phyloP scores from a whole-genome alignment of 1,140 invertebrate species.

The Brachystomella parvula region DNA sequence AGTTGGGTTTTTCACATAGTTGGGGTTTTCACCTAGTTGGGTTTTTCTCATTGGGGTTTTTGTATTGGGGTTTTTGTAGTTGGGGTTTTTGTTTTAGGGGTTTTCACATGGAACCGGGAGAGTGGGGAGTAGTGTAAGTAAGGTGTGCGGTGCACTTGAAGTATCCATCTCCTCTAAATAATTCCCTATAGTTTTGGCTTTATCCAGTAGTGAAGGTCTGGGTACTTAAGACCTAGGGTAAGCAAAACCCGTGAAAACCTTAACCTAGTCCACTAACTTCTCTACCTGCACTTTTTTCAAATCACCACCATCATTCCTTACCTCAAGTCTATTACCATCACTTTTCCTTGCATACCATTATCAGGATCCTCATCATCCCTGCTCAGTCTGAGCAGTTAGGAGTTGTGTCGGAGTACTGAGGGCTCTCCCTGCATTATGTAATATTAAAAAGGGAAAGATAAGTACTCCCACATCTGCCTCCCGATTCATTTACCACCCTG shows the following conservation, averaged over 20 bases:
- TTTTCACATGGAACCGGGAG: too few relatives aligned
- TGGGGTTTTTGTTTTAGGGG: too few relatives aligned
- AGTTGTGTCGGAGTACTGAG: neutral
- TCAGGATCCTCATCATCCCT: neutral
- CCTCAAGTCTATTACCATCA: constrained; percentile 15
- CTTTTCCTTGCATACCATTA: constrained; percentile 13
- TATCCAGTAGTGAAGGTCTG: constrained; percentile 1
- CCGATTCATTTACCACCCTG: constrained; percentile 36
- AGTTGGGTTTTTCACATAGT: too few relatives aligned
- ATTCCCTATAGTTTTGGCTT: neutral
- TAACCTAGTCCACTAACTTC: constrained; percentile 3
- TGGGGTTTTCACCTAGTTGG: too few relatives aligned
- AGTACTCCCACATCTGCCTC: constrained; percentile 34
- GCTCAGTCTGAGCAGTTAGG: neutral
- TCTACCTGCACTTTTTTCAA: neutral
- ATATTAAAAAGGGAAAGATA: constrained; percentile 7
- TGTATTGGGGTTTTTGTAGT: too few relatives aligned
- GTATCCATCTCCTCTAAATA: constrained; percentile 3
- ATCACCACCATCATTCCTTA: neutral
- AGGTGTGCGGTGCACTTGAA: constrained; percentile 1
- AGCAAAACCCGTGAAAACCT: neutral
- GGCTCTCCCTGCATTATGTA: neutral
- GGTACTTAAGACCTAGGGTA: constrained; percentile 23
- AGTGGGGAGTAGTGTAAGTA: constrained; percentile 8
- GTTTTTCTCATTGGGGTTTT: too few relatives aligned